Percentiles rank a stretch among this genome's conserved stretches.
Evolutionary conservation across 1,140 invertebrate genomes (phyloP).

Genomic region (Amphibalanus amphitrite): DNA sequence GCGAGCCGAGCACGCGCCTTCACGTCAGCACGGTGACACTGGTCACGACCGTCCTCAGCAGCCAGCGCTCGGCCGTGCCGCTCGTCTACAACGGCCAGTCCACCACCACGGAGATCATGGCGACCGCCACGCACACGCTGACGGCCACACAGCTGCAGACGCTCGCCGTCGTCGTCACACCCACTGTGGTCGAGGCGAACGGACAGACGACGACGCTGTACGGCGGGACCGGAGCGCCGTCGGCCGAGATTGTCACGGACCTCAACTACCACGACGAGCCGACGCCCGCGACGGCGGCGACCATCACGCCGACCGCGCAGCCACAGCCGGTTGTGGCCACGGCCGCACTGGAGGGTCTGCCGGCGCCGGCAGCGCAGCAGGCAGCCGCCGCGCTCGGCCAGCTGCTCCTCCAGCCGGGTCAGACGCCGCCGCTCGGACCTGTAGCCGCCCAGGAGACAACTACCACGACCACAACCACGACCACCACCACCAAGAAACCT

Average conservation of each 20-base stretch:
- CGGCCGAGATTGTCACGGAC: neutral
- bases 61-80: neutral
- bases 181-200: neutral
- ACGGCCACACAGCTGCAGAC: neutral
- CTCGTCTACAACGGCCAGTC: neutral
- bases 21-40: constrained; percentile 4
- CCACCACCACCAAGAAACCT: neutral
- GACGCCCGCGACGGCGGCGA: no score
- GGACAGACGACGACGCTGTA: neutral
- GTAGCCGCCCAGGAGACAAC: neutral
- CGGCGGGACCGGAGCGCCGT: neutral
- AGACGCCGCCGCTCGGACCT: neutral
- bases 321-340: neutral
- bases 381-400: no score
- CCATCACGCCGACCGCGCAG: neutral
- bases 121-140: neutral
- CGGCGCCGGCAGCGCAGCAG: neutral
- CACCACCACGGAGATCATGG: neutral
- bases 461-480: neutral
- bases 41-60: neutral
- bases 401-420: no score
- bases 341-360: neutral
- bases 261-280: neutral
- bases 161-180: constrained; percentile 4
- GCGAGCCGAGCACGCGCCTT: constrained; percentile 1